A percentile compares a stretch with the other conserved stretches of the same genome.
Evolutionary conservation across 37 sponge, comb jelly and placozoan species (phyloP).

Genomic region (Aplysina aerophoba): DNA sequence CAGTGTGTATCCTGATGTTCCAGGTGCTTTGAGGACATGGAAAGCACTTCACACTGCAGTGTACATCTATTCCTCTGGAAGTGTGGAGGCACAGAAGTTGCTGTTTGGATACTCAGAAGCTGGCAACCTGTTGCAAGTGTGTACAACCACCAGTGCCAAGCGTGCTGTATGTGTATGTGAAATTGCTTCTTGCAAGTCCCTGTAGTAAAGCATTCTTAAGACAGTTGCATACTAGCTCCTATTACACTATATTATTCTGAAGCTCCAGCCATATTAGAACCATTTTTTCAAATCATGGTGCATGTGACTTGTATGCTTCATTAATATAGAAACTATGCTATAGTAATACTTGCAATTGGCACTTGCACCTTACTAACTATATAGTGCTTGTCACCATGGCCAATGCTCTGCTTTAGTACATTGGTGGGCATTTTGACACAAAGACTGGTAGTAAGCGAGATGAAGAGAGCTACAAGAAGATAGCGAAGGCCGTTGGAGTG

Average conservation of each 20-base stretch:
- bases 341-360: no score
- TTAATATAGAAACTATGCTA: no score
- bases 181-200: no score
- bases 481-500: constrained; percentile 7
- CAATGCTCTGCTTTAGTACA: neutral
- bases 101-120: constrained; percentile 29
- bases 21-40: constrained; percentile 13
- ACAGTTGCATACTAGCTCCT: no score
- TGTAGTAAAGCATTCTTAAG: no score
- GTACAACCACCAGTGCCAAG: no score
- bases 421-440: constrained; percentile 40
- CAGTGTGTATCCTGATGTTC: constrained; percentile 36
- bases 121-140: constrained; percentile 26
- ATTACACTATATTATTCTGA: no score
- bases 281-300: no score
- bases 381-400: neutral
- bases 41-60: neutral
- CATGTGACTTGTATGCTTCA: no score
- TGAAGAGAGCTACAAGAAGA: constrained; percentile 13
- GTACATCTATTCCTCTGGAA: constrained; percentile 43
- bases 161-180: no score
- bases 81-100: constrained; percentile 39
- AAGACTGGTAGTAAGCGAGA: constrained; percentile 29
- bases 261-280: no score
- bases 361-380: no score